A percentile compares a stretch with the other conserved stretches of the same genome.
Conservation (phyloP, 2,797 vertebrate genomes). For the Sebastes taczanowskii region DNA sequence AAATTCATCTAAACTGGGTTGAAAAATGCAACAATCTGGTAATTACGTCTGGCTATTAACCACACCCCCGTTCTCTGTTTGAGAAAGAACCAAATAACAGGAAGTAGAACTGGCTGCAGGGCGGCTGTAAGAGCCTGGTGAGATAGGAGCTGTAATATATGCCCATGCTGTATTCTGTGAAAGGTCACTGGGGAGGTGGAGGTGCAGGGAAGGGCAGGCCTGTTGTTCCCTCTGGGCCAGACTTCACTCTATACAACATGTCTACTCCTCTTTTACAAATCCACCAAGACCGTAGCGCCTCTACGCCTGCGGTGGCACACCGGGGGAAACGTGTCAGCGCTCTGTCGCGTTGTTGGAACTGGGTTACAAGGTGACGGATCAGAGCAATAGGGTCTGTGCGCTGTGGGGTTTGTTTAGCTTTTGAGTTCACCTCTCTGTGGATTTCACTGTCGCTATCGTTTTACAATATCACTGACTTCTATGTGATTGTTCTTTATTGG, state of each 20-base stretch:
- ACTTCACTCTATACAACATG: slow-evolving; percentile 51
- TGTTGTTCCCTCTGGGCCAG: slow-evolving; percentile 64
- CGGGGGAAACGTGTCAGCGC: slow-evolving; percentile 58
- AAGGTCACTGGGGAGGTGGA: slow-evolving; percentile 73
- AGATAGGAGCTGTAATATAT: slow-evolving; percentile 67
- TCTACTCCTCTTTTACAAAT: slow-evolving; percentile 66
- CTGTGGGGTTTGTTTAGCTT: slow-evolving; percentile 58
- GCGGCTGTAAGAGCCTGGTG: slow-evolving; percentile 48
- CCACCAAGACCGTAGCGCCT: slow-evolving; percentile 55
- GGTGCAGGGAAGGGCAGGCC: slow-evolving; percentile 52
- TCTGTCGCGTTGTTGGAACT: slow-evolving; percentile 59
- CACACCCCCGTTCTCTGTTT: too few relatives aligned
- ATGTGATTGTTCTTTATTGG: slow-evolving; percentile 21
- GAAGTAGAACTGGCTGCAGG: too few relatives aligned
- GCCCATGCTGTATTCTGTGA: slow-evolving; percentile 63
- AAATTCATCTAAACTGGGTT: too few relatives aligned
- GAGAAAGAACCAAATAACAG: too few relatives aligned
- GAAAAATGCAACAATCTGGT: too few relatives aligned
- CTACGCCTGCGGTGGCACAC: slow-evolving; percentile 62
- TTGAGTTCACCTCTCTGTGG: neutral
- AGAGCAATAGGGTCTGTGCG: slow-evolving; percentile 65
- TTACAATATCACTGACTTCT: slow-evolving; percentile 22
- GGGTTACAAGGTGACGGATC: slow-evolving; percentile 67
- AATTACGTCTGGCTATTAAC: too few relatives aligned
- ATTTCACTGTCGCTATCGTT: slow-evolving; percentile 7